These are phyloP conservation scores for Vanessa tameamea DNA, from an alignment of 1,140 invertebrate species.

Conservation along the genomic window DNA sequence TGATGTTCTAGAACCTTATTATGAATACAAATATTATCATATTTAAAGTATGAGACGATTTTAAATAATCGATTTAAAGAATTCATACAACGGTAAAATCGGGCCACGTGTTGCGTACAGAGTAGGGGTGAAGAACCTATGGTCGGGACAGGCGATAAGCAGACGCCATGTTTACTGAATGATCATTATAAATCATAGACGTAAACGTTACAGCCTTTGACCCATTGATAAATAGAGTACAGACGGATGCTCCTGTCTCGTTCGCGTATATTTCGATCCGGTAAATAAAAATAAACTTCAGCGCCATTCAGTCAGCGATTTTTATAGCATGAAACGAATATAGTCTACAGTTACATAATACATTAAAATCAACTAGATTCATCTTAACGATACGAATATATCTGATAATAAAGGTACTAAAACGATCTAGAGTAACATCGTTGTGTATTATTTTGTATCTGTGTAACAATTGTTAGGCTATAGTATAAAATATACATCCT, in stretches of 20 bases:
- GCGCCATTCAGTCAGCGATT: not conserved
- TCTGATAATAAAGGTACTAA: not conserved
- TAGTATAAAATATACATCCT: too few species aligned
- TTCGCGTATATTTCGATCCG: slow-evolving; percentile 3
- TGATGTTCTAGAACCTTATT: too few species aligned
- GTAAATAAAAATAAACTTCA: slow-evolving; percentile 13
- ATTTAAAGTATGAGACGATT: not conserved
- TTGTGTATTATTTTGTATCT: not conserved
- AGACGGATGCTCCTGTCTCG: slow-evolving; percentile 41
- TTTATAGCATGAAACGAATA: not conserved
- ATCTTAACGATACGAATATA: not conserved
- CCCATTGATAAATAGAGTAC: slow-evolving; percentile 46
- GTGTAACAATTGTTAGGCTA: not conserved
- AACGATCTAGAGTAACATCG: not conserved
- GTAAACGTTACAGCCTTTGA: slow-evolving; percentile 58
- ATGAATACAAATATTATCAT: too few species aligned
- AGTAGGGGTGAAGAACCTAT: slow-evolving; percentile 67
- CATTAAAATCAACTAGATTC: not conserved
- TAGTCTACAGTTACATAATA: not conserved
- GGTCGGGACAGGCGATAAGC: slow-evolving; percentile 62
- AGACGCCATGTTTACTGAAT: slow-evolving; percentile 53
- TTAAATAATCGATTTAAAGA: slow-evolving; percentile 1
- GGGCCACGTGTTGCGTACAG: slow-evolving; percentile 43
- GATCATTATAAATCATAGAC: slow-evolving; percentile 71
- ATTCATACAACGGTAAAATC: slow-evolving; percentile 25